A percentile compares a stretch with the other conserved stretches of the same genome.
phyloP scores from a whole-genome alignment of 2,797 vertebrate genomes.

The Simalia tracyae region DNA sequence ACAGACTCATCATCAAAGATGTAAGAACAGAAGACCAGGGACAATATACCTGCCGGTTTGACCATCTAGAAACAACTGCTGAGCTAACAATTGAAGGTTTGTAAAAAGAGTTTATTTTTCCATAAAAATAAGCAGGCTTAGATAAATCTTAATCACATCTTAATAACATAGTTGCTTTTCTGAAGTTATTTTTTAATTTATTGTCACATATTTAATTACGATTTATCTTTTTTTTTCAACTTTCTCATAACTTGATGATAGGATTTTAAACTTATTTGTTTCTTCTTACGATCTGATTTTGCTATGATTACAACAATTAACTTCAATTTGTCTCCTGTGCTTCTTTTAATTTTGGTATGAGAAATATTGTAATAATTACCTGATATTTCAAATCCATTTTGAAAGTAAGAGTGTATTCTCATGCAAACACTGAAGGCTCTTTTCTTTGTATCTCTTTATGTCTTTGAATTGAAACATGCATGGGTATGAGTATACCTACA shows the following conservation, averaged over 20 bases:
- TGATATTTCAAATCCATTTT: background rate
- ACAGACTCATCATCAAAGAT: constrained; percentile 90
- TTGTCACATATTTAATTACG: background rate
- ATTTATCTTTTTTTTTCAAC: background rate
- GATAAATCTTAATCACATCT: constrained; percentile 3
- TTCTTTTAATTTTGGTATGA: constrained; percentile 18
- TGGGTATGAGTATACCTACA: background rate
- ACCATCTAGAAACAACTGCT: constrained; percentile 87
- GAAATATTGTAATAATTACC: background rate
- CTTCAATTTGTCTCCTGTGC: constrained; percentile 10
- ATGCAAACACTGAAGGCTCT: background rate
- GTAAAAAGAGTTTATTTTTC: constrained; percentile 66
- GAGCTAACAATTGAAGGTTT: constrained; percentile 95
- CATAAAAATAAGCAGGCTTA: background rate
- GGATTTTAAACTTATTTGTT: constrained; percentile 7
- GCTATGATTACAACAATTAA: background rate
- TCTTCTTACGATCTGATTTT: constrained; percentile 16
- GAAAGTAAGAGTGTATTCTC: background rate
- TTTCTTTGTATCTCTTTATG: constrained; percentile 33
- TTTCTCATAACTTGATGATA: background rate
- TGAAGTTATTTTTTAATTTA: background rate
- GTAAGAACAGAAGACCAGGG: constrained; percentile 91
- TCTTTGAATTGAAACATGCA: background rate
- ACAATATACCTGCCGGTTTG: constrained; percentile 86
- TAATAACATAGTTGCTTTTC: background rate